Evolutionary conservation across 2,797 vertebrate genomes (phyloP).

Genomic region (Eidolon dupreanum): DNA sequence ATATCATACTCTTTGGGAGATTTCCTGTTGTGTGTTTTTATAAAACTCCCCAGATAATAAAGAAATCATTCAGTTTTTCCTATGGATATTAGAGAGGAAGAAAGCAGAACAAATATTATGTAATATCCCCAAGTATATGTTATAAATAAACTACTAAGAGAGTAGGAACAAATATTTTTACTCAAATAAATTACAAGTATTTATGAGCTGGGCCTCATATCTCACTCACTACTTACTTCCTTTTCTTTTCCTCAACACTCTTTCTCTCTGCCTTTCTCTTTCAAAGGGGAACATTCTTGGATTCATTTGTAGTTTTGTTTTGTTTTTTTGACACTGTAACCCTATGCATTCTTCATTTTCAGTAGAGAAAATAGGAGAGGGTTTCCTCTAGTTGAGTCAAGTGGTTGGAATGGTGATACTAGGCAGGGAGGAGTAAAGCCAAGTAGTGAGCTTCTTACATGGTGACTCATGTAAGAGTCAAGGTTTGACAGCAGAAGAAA

Average conservation of each 20-base stretch:
- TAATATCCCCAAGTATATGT: neutral
- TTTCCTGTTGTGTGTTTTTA: neutral
- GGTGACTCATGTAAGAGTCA: conserved; percentile 55
- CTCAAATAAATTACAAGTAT: neutral
- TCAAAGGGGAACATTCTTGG: neutral
- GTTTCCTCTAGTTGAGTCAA: conserved; percentile 1
- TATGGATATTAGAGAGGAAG: conserved; percentile 9
- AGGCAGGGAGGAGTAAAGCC: neutral
- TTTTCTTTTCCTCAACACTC: conserved; percentile 14
- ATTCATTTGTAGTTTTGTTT: neutral
- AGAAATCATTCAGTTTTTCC: neutral
- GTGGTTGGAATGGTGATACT: conserved; percentile 41
- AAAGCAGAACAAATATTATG: conserved; percentile 6
- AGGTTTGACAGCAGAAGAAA: conserved; percentile 29
- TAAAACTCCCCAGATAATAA: conserved; percentile 8
- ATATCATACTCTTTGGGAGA: neutral
- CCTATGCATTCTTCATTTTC: conserved; percentile 17
- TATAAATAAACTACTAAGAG: conserved; percentile 20
- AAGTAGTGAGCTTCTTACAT: conserved; percentile 29
- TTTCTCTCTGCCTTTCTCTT: conserved; percentile 2
- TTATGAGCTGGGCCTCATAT: neutral
- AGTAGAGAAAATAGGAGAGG: neutral
- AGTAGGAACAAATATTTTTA: conserved; percentile 46
- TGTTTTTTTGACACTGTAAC: neutral
- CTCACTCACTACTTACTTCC: neutral